phyloP scores from a whole-genome alignment of 2,113 vertebrate genomes.

The Theristicus caerulescens region DNA sequence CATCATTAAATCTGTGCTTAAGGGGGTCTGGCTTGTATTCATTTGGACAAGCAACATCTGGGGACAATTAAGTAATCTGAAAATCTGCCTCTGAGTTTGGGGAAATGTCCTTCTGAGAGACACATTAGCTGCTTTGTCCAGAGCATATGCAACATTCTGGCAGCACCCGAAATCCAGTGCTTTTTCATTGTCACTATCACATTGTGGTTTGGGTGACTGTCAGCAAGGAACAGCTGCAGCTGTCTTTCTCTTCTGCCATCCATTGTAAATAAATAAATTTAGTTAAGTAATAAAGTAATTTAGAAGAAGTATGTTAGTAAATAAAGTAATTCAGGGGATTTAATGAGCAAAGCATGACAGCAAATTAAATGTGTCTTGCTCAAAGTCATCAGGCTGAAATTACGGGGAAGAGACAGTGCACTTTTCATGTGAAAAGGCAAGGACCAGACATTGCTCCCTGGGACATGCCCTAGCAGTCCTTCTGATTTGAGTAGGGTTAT shows the following conservation, averaged over 20 bases:
- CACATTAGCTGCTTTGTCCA: not conserved
- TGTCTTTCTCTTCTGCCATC: not conserved
- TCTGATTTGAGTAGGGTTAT: not conserved
- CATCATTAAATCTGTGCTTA: not conserved
- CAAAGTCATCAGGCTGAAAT: not conserved
- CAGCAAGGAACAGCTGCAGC: not conserved
- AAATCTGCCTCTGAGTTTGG: not conserved
- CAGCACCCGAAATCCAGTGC: not conserved
- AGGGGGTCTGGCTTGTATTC: not conserved
- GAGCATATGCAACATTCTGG: not conserved
- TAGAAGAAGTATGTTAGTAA: constrained; percentile 37
- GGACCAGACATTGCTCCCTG: not conserved
- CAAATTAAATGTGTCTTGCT: constrained; percentile 8
- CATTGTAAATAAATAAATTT: not conserved
- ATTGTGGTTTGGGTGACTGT: not conserved
- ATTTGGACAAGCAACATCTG: not conserved
- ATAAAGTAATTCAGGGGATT: not conserved
- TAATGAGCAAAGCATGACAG: constrained; percentile 4
- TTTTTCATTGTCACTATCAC: not conserved
- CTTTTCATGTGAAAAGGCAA: not conserved
- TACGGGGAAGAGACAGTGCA: not conserved
- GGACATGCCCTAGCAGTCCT: not conserved
- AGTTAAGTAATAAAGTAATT: constrained; percentile 36
- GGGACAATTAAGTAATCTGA: not conserved
- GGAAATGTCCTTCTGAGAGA: not conserved